Base-by-base conservation (phyloP, 2,888 invertebrate species). In the Caenorhabditis sp. region DNA sequence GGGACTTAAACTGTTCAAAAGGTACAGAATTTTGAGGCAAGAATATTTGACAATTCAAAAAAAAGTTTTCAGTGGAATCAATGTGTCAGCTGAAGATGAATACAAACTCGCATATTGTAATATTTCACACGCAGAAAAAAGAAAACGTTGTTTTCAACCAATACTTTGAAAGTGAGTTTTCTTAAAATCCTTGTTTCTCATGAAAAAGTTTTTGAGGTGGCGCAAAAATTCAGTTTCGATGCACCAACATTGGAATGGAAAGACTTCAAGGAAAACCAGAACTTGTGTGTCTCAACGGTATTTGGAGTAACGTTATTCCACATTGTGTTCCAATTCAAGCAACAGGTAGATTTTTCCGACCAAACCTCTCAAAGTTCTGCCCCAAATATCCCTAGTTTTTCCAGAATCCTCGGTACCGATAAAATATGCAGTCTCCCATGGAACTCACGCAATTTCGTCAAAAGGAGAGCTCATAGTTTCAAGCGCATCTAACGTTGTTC, bases 61-160 rank as follows among this genome's bases (percentile, higher is more conserved):
- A 55, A 4, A 27, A 14, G 17, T 6, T 50, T 8, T 19, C 19
- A 83, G 83, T 58, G n/a, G 74, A 69, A 26, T 64, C 64, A 0
- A 68, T 77, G 37, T 85, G 85, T 50, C 58, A 73, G n/a, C 75
- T 77, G 51, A 78, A 83, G 63, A 75, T 83, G 54, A 67, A 76
- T 24, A 72, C 79, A 53, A 72, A 66, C 24, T 76, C 84, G 4
- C 70, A 79, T 12, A 66, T 78, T 0, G 77, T 77, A 8, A 81
- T 81, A 1, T 86, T 79, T 62, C 81, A 86, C 37, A 75, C 66
- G 12, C 74, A 82, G 24, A 75, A 78, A 37, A 80, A 83, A 26
- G 82, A 80, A 59, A 81, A 65, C 26, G 84, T 86, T 10, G 54
- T 84, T 4, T 86, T 86, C 73, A 86, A 86, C 58, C 83, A 86